These are phyloP conservation scores for Zoanthus sociatus DNA, from an alignment of 92 coral and sea anemone species.

Conservation along the genomic window DNA sequence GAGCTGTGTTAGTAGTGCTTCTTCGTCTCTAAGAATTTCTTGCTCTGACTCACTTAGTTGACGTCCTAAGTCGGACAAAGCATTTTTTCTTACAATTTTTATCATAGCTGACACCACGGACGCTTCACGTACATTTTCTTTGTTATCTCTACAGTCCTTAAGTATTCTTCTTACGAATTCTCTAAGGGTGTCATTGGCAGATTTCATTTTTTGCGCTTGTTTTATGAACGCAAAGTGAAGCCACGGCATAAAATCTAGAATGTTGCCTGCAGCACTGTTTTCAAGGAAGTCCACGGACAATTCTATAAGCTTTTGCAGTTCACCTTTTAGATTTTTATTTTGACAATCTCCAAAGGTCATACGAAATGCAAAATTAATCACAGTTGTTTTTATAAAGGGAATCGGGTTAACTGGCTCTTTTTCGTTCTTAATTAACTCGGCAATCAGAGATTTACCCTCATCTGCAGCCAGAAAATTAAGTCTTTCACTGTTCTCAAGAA, in stretches of 20 bases:
- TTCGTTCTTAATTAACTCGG: constrained; percentile 36
- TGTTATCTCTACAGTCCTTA: constrained; percentile 44
- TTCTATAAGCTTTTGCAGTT: constrained; percentile 58
- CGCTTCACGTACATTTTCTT: constrained; percentile 22
- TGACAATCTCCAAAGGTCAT: constrained; percentile 82
- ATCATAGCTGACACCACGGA: constrained; percentile 63
- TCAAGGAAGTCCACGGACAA: constrained; percentile 73
- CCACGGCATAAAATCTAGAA: constrained; percentile 94
- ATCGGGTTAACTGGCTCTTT: constrained; percentile 73
- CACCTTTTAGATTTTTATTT: constrained; percentile 53
- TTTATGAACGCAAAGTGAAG: constrained; percentile 69
- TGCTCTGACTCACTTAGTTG: constrained; percentile 51
- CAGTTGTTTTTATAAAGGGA: constrained; percentile 61
- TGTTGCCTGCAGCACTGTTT: constrained; percentile 65
- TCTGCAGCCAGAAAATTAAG: constrained; percentile 68
- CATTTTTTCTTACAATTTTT: constrained; percentile 46
- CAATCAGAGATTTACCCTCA: constrained; percentile 63
- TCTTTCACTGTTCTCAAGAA: constrained; percentile 67
- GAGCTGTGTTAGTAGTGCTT: constrained; percentile 47
- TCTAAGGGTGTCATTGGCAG: constrained; percentile 65
- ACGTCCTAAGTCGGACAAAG: background rate
- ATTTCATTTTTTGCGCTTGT: constrained; percentile 58
- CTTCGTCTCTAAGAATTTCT: constrained; percentile 60
- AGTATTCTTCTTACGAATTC: constrained; percentile 63
- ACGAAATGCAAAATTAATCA: constrained; percentile 70